These are phyloP conservation scores for Tylochromis polylepis DNA, from an alignment of 2,113 vertebrate species.

Conservation along the genomic window DNA sequence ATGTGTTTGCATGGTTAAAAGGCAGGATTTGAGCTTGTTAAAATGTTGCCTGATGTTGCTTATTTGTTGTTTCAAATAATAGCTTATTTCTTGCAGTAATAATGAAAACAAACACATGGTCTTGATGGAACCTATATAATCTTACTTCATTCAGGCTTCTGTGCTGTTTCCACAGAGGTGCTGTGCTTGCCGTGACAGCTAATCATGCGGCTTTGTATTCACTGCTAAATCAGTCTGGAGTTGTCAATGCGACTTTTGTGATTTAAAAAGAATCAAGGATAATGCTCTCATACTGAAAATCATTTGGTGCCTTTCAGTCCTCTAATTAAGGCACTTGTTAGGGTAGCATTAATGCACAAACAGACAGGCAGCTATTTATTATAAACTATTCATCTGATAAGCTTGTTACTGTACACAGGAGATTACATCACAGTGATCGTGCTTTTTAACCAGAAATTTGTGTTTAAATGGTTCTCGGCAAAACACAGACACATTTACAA, in stretches of 20 bases:
- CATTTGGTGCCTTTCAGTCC: constrained; percentile 24
- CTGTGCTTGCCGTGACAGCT: not conserved
- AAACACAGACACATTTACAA: not conserved
- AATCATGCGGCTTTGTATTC: constrained; percentile 35
- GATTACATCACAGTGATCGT: constrained; percentile 36
- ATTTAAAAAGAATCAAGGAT: constrained; percentile 31
- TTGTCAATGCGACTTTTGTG: constrained; percentile 19
- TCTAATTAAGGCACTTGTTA: constrained; percentile 53
- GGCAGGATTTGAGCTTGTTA: not conserved
- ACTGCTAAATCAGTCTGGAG: constrained; percentile 12
- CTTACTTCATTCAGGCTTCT: not conserved
- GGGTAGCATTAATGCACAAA: constrained; percentile 42
- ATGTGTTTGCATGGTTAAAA: not conserved
- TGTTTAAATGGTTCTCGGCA: constrained; percentile 9
- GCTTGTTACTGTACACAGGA: constrained; percentile 38
- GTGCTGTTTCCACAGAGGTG: not conserved
- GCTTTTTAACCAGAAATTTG: constrained; percentile 18
- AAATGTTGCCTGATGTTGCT: constrained; percentile 6
- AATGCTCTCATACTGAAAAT: constrained; percentile 1
- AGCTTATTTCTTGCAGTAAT: not conserved
- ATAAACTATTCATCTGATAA: constrained; percentile 57
- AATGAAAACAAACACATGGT: not conserved
- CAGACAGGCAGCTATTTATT: constrained; percentile 55
- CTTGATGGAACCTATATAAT: not conserved
- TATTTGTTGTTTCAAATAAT: constrained; percentile 1